A percentile compares a stretch with the other conserved stretches of the same genome.
These are phyloP conservation scores for Virgularia gustaviana DNA, from an alignment of 92 coral and sea anemone genomes.

Conservation along the genomic window DNA sequence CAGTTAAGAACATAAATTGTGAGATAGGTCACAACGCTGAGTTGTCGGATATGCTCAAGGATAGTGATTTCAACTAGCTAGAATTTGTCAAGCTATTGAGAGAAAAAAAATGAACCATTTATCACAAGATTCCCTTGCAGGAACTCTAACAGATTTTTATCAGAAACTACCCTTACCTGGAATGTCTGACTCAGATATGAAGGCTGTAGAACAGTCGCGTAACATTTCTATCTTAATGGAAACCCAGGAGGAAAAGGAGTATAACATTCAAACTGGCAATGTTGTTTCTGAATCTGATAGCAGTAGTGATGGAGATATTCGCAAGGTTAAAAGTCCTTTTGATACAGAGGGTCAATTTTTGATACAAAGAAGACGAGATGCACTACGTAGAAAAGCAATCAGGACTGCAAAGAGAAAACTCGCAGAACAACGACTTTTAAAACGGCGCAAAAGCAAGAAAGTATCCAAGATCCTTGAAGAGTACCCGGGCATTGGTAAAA, in stretches of 20 bases:
- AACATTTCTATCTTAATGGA: neutral
- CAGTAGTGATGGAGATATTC: neutral
- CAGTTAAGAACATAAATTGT: neutral
- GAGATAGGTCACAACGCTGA: neutral
- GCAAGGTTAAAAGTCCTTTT: conserved; percentile 29
- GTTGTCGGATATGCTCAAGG: conserved; percentile 39
- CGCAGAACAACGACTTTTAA: conserved; percentile 49
- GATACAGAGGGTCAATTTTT: conserved; percentile 42
- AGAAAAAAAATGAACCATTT: neutral
- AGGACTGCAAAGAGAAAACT: conserved; percentile 46
- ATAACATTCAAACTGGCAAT: conserved; percentile 3
- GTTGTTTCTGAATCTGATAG: conserved; percentile 18
- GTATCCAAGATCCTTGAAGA: conserved; percentile 42
- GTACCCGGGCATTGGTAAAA: conserved; percentile 52
- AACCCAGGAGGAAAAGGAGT: conserved; percentile 5
- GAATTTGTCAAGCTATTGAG: conserved; percentile 27
- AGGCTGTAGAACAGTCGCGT: conserved; percentile 16
- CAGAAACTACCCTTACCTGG: conserved; percentile 11
- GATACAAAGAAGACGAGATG: conserved; percentile 49
- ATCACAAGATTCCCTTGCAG: neutral
- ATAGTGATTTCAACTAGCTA: conserved; percentile 43
- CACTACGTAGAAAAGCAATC: conserved; percentile 50
- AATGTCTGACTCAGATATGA: conserved; percentile 2
- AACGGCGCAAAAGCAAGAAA: conserved; percentile 56
- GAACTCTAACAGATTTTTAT: conserved; percentile 19